A percentile compares a stretch with the other conserved stretches of the same genome.
phyloP scores from a whole-genome alignment of 2,797 vertebrate genomes.

The Octomys mimax region DNA sequence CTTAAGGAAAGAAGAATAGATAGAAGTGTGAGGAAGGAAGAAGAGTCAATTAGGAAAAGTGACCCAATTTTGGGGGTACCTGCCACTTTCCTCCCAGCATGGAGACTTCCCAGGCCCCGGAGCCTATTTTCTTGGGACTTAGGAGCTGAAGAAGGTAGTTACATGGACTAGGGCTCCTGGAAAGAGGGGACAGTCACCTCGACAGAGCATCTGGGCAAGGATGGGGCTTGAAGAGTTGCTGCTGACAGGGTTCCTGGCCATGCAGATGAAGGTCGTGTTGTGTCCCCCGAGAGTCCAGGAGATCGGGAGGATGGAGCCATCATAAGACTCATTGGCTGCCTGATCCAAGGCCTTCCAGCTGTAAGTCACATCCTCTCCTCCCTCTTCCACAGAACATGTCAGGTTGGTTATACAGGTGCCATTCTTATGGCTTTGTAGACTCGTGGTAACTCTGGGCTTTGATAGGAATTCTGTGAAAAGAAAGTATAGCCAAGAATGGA shows the following conservation, averaged over 20 bases:
- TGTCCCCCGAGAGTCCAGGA: constrained; percentile 53
- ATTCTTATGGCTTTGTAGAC: constrained; percentile 44
- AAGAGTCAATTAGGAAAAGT: neutral
- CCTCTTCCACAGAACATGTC: constrained; percentile 68
- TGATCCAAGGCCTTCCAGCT: constrained; percentile 62
- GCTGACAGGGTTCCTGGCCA: constrained; percentile 79
- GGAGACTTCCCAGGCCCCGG: neutral
- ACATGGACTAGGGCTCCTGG: neutral
- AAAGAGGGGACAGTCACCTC: constrained; percentile 68
- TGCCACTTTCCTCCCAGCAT: neutral
- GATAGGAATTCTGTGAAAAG: constrained; percentile 71
- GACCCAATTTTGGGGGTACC: neutral
- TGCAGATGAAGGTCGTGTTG: constrained; percentile 66
- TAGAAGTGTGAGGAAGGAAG: neutral
- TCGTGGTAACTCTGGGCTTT: constrained; percentile 53
- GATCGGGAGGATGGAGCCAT: constrained; percentile 60
- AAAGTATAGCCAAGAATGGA: neutral
- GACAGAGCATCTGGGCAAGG: constrained; percentile 60
- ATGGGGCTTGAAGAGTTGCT: constrained; percentile 69
- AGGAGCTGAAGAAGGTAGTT: neutral
- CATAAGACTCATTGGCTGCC: neutral
- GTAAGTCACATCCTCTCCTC: constrained; percentile 71
- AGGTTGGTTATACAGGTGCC: constrained; percentile 73
- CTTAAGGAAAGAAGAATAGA: constrained; percentile 69
- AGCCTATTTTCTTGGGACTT: neutral